Base-by-base conservation (phyloP, 1,140 invertebrate genomes). In the Coelopa frigida region DNA sequence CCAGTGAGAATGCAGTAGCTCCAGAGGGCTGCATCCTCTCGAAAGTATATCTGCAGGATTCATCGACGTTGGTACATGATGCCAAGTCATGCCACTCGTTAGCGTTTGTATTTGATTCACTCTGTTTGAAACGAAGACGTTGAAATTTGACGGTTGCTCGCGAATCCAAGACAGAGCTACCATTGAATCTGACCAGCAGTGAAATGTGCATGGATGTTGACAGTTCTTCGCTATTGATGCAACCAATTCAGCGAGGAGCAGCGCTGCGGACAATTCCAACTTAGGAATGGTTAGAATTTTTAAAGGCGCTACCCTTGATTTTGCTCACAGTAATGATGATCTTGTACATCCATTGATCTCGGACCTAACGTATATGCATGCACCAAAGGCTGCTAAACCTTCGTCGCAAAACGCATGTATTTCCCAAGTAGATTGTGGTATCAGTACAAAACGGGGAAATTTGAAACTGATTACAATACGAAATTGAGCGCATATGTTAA, bases 401-500 rank as follows among this genome's bases (percentile, higher is more conserved):
- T 66, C 66, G 50, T 74, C 70, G 8, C 49, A 57, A 53, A 73
- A 75, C 6, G 59, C 62, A 46, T 70, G 58, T 4, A 48, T 22
- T 40, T 48, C 42, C 10, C 43, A 18, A 33, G 27, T 15, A 0
- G 37, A 21, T 14, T 15, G 3, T 31, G 21, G n/a, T 23, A 29
- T 18, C 15, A 22, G 32, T 20, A 46, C 38, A 35, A 48, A 48
- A 17, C 38, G 18, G 26, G 38, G 29, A 48, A 26, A 35, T n/a
- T 2, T 41, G 11, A 41, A 24, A 12, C 27, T 32, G 6, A n/a
- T 2, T 11, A 39, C 24, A 14, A 29, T 11, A 5, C 7, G 12
- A 10, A 39, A 39, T 6, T 46, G 14, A 3, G 8, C 7, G 12
- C 17, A 23, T 17, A 44, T 20, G 5, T 44, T 31, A 10, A 31